These are phyloP conservation scores for Tragelaphus buxtoni DNA, from an alignment of 2,113 vertebrate species.

Conservation along the genomic window DNA sequence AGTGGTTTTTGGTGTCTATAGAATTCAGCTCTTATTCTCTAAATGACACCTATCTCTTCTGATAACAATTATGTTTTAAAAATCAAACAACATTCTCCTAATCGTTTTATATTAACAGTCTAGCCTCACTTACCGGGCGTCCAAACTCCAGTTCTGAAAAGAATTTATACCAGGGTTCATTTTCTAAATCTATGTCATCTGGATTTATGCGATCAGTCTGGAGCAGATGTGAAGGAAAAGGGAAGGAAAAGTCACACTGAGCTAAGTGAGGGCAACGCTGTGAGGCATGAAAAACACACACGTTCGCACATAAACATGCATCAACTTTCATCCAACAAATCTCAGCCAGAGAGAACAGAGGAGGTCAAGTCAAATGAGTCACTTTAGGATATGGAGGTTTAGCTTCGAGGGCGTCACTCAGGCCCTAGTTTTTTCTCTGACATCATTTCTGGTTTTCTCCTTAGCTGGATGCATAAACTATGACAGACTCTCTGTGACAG, in stretches of 20 bases:
- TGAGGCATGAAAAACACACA: slow-evolving; percentile 59
- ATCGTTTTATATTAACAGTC: slow-evolving; percentile 73
- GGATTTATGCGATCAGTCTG: slow-evolving; percentile 92
- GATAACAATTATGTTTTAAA: neutral
- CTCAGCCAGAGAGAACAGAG: slow-evolving; percentile 28
- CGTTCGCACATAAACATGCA: slow-evolving; percentile 57
- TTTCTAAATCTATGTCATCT: slow-evolving; percentile 99
- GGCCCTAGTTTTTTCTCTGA: neutral
- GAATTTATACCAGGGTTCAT: slow-evolving; percentile 99
- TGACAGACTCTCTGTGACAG: neutral
- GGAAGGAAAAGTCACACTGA: slow-evolving; percentile 85
- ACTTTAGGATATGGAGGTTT: slow-evolving; percentile 59
- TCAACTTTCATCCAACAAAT: neutral
- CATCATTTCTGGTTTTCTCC: neutral
- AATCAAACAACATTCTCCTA: slow-evolving; percentile 68
- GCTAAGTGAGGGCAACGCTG: slow-evolving; percentile 78
- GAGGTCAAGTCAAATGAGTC: slow-evolving; percentile 46
- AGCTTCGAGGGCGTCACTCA: neutral
- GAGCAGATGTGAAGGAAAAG: slow-evolving; percentile 86
- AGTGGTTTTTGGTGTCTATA: neutral
- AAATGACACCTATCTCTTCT: neutral
- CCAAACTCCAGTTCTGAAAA: slow-evolving; percentile 99
- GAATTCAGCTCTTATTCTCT: neutral
- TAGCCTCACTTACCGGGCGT: slow-evolving; percentile 97
- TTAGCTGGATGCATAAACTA: neutral